These are phyloP conservation scores for Ptilonorhynchus violaceus DNA, from an alignment of 2,113 vertebrate species.

Conservation along the genomic window DNA sequence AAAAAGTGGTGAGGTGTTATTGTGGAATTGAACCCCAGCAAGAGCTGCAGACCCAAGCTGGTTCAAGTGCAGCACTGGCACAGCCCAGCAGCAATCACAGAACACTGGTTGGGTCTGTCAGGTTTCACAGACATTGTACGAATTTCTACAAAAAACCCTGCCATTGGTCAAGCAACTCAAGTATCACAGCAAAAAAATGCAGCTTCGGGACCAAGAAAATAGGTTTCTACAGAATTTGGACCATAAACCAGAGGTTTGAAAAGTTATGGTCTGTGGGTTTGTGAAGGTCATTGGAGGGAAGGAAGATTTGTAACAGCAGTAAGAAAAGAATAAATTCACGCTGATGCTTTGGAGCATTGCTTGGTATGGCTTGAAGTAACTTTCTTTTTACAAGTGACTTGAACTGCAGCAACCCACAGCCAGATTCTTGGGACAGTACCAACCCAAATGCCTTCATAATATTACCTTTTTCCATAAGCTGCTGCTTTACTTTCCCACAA, in stretches of 20 bases:
- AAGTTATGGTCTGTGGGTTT: not conserved
- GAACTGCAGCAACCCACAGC: not conserved
- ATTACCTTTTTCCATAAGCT: not conserved
- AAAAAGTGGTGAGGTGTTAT: not conserved
- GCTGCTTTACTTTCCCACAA: constrained; percentile 15
- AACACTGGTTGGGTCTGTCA: not conserved
- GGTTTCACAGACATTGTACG: not conserved
- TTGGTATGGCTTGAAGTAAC: not conserved
- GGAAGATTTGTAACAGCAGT: not conserved
- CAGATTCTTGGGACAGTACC: not conserved
- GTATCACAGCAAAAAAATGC: not conserved
- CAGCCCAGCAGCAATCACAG: not conserved
- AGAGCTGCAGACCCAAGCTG: not conserved
- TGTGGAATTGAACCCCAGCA: not conserved
- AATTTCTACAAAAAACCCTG: not conserved
- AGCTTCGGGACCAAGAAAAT: not conserved
- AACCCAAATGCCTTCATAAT: not conserved
- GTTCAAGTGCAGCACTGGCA: not conserved
- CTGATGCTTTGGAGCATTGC: not conserved
- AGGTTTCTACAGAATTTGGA: not conserved
- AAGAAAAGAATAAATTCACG: not conserved
- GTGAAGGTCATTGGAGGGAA: not conserved
- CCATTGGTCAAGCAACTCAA: not conserved
- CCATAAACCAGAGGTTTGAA: not conserved
- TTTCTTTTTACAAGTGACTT: not conserved